A percentile compares a stretch with the other conserved stretches of the same genome.
Evolutionary conservation across 1,140 invertebrate genomes (phyloP).

Genomic region (Pteromalus puparum): DNA sequence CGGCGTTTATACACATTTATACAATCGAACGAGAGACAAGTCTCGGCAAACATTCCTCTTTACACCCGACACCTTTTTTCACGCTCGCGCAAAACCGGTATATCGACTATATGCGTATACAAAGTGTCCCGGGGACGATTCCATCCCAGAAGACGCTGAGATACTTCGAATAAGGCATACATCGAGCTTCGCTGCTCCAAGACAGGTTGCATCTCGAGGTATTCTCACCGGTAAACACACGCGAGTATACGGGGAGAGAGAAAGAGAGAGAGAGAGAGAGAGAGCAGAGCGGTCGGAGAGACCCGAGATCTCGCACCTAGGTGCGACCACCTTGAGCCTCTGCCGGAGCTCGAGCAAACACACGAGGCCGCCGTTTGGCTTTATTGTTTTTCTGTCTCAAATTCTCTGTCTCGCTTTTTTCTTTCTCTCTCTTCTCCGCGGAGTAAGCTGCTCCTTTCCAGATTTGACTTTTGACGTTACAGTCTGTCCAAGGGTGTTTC

Average conservation of each 20-base stretch:
- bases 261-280: background rate
- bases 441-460: slow-evolving; percentile 10
- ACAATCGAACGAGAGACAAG: too few species aligned
- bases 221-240: slow-evolving; percentile 53
- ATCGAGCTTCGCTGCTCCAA: slow-evolving; percentile 45
- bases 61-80: background rate
- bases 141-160: slow-evolving; percentile 13
- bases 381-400: slow-evolving; percentile 71
- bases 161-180: slow-evolving; percentile 33
- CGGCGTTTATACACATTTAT: background rate
- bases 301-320: slow-evolving; percentile 71
- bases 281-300: slow-evolving; percentile 5
- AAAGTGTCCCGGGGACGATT: background rate
- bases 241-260: slow-evolving; percentile 6
- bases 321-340: slow-evolving; percentile 69
- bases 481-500: too few species aligned
- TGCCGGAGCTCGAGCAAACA: slow-evolving; percentile 68
- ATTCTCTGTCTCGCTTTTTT: slow-evolving; percentile 55
- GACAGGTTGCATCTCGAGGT: slow-evolving; percentile 68
- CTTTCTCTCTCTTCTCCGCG: background rate
- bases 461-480: background rate
- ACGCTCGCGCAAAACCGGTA: background rate
- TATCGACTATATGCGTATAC: background rate
- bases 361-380: slow-evolving; percentile 57
- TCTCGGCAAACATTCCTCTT: background rate